Base-by-base conservation (phyloP, 1,140 invertebrate species). In the Lucilia sericata region DNA sequence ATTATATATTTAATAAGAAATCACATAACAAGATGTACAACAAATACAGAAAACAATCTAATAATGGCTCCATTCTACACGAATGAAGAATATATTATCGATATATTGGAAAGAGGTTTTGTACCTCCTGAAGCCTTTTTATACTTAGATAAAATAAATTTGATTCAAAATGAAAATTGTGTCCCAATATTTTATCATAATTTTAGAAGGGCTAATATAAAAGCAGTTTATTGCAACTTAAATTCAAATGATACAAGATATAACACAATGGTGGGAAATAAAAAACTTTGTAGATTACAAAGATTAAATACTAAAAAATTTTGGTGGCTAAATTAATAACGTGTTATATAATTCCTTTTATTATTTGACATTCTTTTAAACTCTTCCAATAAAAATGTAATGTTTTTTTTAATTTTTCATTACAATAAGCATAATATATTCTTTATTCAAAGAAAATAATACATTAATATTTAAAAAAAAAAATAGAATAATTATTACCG, bases 1-100 rank as follows among this genome's bases (percentile, higher is more conserved):
- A 75, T 75, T 17, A 75, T 75, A 34, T 3, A 75, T 17, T 14
- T 75, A 34, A 75, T 75, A 75, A 10, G 74, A 75, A 75, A 75
- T 17, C 30, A 36, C 17, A 75, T 75, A 13, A 13, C 0, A 34
- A 75, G 34, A 75, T 75, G 74, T 14, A 17, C 17, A 30, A 3
- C 7, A 34, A 36, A 25, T 36, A 17, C 10, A 14, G 30, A 8
- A 14, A 75, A 75, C 14, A 75, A 34, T 14, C 34, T 34, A 34
- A 75, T 75, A 17, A 34, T 34, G 12, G 30, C 10, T 36, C 74
- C 74, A 1, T 75, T 36, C 34, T 75, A 36, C 30, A 14, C 30
- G 34, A 75, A 75, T 34, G 74, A 75, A 34, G 13, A 36, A 12
- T 75, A 75, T 75, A 75, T 75, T 14, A 14, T 14, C 30, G 25